Base-by-base conservation (phyloP, 2,888 invertebrate species). In the Plebejus anna region DNA sequence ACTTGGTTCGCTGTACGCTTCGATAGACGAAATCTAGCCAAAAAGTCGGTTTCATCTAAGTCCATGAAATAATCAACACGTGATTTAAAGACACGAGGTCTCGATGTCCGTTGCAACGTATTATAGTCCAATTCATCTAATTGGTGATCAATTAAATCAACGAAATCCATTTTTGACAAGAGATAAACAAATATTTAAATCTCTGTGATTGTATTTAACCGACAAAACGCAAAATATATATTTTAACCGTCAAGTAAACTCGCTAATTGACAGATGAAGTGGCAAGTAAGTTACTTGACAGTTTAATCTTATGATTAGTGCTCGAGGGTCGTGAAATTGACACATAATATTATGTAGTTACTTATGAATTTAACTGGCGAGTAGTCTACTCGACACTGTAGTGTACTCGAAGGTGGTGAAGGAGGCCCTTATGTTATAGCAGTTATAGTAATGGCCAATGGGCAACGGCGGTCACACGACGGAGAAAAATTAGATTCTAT, bases 61-160 rank as follows among this genome's bases (percentile, higher is more conserved):
- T 70, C 38, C 32, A 28, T n/a, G 38, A 70, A 70, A 70, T 70
- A 70, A 70, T 70, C 38, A 70, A 70, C 70, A 70, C 70, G 38
- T 3, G 32, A 16, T 32, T 70, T 70, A 70, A 70, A 70, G 13
- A 70, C 28, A 70, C 38, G 70, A 70, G 16, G 9, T 32, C 70
- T 70, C 1, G 70, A 55, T 16, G 55, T 55, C 32, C 32, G 32
- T 32, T 32, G 32, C 32, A 32, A 32, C 32, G 32, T 32, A 32
- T 32, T 32, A 32, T 32, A 32, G 32, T 32, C 32, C 32, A 32
- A 32, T 32, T 32, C 32, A 32, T 32, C 32, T 32, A 32, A 32
- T 32, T 32, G 32, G 32, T 32, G 32, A 32, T 32, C 32, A 32
- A 32, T 32, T 32, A 32, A 32, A 32, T 32, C 32, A 32, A 32